Conservation (phyloP, 2,888 invertebrate species). For the Flabesymbios commensalis region DNA sequence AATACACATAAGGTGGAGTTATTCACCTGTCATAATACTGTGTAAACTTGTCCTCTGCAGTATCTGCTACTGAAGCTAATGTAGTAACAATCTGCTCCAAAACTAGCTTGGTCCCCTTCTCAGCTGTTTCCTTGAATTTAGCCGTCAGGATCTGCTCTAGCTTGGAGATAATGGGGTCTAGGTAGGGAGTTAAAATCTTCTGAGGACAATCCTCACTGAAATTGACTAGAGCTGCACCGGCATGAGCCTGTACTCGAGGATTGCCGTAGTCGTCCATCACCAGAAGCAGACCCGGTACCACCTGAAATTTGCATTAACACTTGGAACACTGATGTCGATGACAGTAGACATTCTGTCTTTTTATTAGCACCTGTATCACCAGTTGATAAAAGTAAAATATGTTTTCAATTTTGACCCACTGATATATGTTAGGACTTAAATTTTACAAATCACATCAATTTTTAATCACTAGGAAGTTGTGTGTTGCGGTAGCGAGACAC, state of each 20-base stretch:
- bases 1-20: not conserved
- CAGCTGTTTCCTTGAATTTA: constrained; percentile 86
- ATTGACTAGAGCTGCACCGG: constrained; percentile 95
- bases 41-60: constrained; percentile 93
- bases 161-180: constrained; percentile 88
- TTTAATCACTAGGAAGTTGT: no score
- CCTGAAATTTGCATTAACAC: no score
- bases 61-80: constrained; percentile 97
- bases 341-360: no score
- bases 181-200: constrained; percentile 84
- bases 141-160: constrained; percentile 75
- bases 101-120: constrained; percentile 90
- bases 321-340: no score
- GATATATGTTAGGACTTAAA: no score
- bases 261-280: constrained; percentile 87
- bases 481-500: no score
- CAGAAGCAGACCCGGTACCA: constrained; percentile 87
- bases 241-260: constrained; percentile 90
- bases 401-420: no score
- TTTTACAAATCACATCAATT: no score
- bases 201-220: constrained; percentile 99
- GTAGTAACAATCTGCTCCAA: constrained; percentile 98
- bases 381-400: no score
- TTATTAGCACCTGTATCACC: no score
- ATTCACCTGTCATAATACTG: constrained; percentile 83